Conservation (phyloP, 2,113 vertebrate species). For the Myxocyprinus asiaticus region DNA sequence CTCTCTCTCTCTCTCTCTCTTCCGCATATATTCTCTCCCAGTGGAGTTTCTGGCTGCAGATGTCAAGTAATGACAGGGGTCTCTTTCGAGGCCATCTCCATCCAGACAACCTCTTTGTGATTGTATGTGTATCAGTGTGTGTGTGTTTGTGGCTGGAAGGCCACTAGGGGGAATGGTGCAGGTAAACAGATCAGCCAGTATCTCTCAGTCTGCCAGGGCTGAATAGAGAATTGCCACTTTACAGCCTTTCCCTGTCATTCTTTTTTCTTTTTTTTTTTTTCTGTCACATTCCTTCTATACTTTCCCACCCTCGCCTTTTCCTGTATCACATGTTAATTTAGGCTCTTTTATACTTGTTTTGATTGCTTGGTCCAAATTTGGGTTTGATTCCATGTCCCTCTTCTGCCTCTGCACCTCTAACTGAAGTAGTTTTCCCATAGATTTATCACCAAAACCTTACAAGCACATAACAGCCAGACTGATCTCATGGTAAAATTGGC, state of each 20-base stretch:
- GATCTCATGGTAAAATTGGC: too few species aligned
- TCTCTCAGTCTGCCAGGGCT: constrained; percentile 19
- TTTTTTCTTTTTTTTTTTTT: constrained; percentile 23
- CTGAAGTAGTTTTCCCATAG: too few species aligned
- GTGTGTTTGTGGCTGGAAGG: constrained; percentile 4
- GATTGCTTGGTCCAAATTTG: too few species aligned
- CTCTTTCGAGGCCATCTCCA: constrained; percentile 61
- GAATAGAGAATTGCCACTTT: background rate
- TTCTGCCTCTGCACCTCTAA: too few species aligned
- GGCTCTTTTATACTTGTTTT: too few species aligned
- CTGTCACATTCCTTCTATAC: too few species aligned
- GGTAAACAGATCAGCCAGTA: constrained; percentile 21
- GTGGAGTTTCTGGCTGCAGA: constrained; percentile 68
- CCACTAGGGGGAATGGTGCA: constrained; percentile 7
- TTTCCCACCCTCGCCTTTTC: constrained; percentile 45
- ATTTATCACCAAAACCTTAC: too few species aligned
- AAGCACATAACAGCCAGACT: too few species aligned
- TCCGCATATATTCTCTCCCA: background rate
- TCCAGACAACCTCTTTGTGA: constrained; percentile 20
- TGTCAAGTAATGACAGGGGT: constrained; percentile 70
- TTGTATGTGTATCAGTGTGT: background rate
- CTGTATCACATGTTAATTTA: background rate
- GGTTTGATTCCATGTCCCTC: too few species aligned
- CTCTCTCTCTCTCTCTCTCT: background rate
- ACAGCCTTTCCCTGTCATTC: too few species aligned